These are phyloP conservation scores for Mythimna pallens DNA, from an alignment of 2,888 invertebrate species.

Conservation along the genomic window DNA sequence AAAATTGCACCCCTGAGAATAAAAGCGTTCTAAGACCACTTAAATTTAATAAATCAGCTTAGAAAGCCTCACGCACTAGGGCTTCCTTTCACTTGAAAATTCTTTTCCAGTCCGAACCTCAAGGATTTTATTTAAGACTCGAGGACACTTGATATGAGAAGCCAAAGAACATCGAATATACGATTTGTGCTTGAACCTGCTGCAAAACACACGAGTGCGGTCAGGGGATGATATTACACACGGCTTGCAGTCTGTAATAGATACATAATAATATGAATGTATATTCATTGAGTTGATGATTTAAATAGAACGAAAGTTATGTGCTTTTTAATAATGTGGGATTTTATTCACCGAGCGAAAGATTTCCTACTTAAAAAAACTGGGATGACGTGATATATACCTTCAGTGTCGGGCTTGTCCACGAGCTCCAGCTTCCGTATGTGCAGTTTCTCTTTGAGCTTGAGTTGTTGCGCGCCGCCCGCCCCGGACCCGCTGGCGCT, in stretches of 20 bases:
- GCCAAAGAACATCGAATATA: constrained; percentile 33
- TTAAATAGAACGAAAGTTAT: not conserved
- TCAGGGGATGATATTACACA: constrained; percentile 51
- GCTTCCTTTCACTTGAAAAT: constrained; percentile 22
- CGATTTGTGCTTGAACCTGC: constrained; percentile 8
- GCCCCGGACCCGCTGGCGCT: constrained; percentile 67
- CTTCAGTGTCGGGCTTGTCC: constrained; percentile 97
- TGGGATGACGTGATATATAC: constrained; percentile 80
- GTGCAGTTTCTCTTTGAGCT: constrained; percentile 97
- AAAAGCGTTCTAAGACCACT: not conserved
- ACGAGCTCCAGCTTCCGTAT: constrained; percentile 97
- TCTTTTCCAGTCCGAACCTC: constrained; percentile 10
- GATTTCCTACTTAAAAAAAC: no score
- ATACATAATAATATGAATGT: constrained; percentile 15
- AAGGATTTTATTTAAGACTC: constrained; percentile 35
- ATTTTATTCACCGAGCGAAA: not conserved
- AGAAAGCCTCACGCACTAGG: constrained; percentile 17
- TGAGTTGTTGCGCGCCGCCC: constrained; percentile 91
- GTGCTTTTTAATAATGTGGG: not conserved
- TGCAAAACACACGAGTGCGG: constrained; percentile 17
- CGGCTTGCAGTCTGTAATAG: constrained; percentile 7
- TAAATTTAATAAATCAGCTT: constrained; percentile 25
- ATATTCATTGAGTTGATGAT: constrained; percentile 6
- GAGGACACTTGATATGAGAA: constrained; percentile 53
- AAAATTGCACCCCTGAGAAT: not conserved